Conservation (phyloP, 2,888 invertebrate genomes). For the Xestia sexstrigata region DNA sequence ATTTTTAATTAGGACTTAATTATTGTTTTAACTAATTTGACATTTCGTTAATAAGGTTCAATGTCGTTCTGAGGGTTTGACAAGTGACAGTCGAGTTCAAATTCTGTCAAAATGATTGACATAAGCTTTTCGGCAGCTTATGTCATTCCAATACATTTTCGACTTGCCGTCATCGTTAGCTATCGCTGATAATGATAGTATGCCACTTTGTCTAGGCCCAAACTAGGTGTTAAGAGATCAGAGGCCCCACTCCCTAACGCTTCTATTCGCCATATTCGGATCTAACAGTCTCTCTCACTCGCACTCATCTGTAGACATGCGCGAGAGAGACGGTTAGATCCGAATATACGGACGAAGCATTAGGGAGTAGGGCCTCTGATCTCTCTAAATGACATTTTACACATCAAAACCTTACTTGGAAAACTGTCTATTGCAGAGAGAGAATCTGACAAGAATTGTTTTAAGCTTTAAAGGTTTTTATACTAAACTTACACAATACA, state of each 20-base stretch:
- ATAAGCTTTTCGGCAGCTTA: too few species aligned
- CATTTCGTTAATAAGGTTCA: slow-evolving; percentile 30
- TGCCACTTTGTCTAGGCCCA: neutral
- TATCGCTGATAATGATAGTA: neutral
- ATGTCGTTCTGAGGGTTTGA: neutral
- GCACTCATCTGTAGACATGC: too few species aligned
- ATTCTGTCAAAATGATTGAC: neutral
- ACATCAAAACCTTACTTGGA: neutral
- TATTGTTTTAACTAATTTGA: slow-evolving; percentile 41
- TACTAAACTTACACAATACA: too few species aligned
- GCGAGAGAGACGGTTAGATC: too few species aligned
- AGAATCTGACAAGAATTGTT: neutral
- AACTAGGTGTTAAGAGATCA: neutral
- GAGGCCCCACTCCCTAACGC: too few species aligned
- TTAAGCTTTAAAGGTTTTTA: too few species aligned
- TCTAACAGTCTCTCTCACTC: too few species aligned
- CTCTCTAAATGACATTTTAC: neutral
- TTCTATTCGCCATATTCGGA: too few species aligned
- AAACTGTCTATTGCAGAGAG: neutral
- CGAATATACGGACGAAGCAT: too few species aligned
- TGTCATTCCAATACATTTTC: neutral
- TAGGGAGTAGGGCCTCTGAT: too few species aligned
- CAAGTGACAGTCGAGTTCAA: neutral
- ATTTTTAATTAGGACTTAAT: slow-evolving; percentile 26
- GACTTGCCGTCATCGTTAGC: too few species aligned